Conservation (phyloP, 2,797 vertebrate genomes). For the Poeciliopsis infans region DNA sequence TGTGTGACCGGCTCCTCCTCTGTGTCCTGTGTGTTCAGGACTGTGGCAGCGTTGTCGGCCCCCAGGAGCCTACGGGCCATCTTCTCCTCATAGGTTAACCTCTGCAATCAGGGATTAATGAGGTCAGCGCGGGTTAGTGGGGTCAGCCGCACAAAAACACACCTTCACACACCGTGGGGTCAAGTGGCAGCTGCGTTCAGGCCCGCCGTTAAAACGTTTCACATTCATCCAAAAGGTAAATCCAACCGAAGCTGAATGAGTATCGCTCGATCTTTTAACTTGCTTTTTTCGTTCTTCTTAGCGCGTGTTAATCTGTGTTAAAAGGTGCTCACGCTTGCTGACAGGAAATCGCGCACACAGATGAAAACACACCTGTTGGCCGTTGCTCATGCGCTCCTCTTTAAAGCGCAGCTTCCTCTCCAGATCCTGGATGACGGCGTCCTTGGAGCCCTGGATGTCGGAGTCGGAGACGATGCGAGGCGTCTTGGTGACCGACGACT, state of each 20-base stretch:
- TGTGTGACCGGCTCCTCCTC: constrained; percentile 89
- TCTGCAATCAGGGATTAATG: constrained; percentile 85
- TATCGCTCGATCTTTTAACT: constrained; percentile 3
- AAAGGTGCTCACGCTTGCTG: constrained; percentile 18
- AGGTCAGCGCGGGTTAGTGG: constrained; percentile 75
- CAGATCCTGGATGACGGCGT: constrained; percentile 97
- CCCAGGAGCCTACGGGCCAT: constrained; percentile 97
- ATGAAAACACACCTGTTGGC: constrained; percentile 79
- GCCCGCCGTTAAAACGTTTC: constrained; percentile 19
- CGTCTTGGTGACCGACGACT: constrained; percentile 80
- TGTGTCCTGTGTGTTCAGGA: constrained; percentile 90
- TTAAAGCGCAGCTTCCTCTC: constrained; percentile 98
- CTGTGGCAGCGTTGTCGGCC: constrained; percentile 93
- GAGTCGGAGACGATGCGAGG: constrained; percentile 90
- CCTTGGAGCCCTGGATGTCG: constrained; percentile 97
- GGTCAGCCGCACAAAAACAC: constrained; percentile 66
- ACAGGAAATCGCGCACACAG: not conserved
- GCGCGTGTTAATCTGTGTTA: constrained; percentile 58
- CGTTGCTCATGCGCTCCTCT: constrained; percentile 94
- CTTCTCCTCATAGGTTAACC: constrained; percentile 97
- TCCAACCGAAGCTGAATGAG: not conserved
- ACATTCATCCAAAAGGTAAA: not conserved
- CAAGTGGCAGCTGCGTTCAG: constrained; percentile 5
- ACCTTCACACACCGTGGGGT: constrained; percentile 39
- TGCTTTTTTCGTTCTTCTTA: not conserved